Conservation (phyloP, 2,113 vertebrate genomes). For the Rutilus rutilus region DNA sequence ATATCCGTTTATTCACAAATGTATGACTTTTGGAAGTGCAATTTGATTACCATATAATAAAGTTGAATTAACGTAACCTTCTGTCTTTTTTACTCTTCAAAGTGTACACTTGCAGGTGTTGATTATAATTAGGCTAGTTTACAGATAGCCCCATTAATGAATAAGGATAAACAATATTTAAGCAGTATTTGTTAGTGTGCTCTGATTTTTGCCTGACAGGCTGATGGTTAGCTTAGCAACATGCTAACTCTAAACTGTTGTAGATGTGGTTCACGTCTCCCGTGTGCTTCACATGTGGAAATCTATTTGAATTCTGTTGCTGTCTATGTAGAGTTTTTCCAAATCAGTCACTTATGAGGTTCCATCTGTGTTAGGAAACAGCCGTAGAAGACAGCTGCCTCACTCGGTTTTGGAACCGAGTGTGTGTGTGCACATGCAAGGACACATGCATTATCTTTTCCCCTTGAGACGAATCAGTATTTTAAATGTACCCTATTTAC, state of each 20-base stretch:
- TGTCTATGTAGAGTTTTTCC: too few species aligned
- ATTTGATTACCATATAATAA: too few species aligned
- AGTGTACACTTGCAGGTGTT: too few species aligned
- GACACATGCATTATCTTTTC: not conserved
- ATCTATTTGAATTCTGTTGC: too few species aligned
- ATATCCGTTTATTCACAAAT: fast-evolving
- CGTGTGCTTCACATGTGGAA: too few species aligned
- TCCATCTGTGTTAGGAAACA: not conserved
- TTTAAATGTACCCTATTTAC: not conserved
- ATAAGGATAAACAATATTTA: not conserved
- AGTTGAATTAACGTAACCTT: too few species aligned
- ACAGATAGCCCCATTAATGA: too few species aligned
- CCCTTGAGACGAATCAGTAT: not conserved
- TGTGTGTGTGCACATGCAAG: not conserved
- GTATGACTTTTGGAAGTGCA: fast-evolving
- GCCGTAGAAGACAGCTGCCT: not conserved
- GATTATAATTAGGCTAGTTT: too few species aligned
- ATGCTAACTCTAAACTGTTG: not conserved
- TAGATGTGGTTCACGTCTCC: too few species aligned
- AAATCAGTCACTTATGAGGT: not conserved
- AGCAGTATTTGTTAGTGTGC: not conserved
- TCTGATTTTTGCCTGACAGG: not conserved
- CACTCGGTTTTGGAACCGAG: not conserved
- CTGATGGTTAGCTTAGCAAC: not conserved
- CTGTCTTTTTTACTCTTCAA: too few species aligned